Percentiles rank a stretch among this genome's conserved stretches.
Evolutionary conservation across 1,140 invertebrate genomes (phyloP).

Genomic region (Bombus terrestris): DNA sequence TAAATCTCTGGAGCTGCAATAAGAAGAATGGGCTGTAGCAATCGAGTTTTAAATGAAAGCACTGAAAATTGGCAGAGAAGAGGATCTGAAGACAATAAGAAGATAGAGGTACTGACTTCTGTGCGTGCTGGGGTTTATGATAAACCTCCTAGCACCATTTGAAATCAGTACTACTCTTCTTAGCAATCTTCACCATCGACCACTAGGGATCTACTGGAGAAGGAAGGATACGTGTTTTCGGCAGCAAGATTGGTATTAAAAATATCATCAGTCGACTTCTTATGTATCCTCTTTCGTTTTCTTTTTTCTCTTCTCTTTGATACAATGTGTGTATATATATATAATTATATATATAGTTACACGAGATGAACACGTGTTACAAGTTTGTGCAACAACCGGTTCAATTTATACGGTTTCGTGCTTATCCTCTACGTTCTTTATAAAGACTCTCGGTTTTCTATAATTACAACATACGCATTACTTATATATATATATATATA

Average conservation of each 20-base stretch:
- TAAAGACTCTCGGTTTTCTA: conserved; percentile 36
- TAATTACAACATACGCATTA: conserved; percentile 43
- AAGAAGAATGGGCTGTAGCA: background rate
- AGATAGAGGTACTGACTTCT: conserved; percentile 82
- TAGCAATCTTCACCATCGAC: conserved; percentile 63
- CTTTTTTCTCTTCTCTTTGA: conserved; percentile 7
- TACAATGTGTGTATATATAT: conserved; percentile 3
- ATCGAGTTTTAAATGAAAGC: background rate
- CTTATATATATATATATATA: conserved; percentile 22
- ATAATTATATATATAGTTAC: background rate
- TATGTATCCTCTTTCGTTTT: conserved; percentile 35
- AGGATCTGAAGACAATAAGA: conserved; percentile 66
- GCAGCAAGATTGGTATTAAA: conserved; percentile 9
- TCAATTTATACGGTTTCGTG: conserved; percentile 20
- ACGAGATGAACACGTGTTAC: conserved; percentile 27
- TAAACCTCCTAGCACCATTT: conserved; percentile 82
- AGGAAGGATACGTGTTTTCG: background rate
- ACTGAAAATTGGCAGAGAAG: background rate
- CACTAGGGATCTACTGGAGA: background rate
- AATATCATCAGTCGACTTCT: conserved; percentile 12
- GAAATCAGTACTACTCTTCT: conserved; percentile 83
- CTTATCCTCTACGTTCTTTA: conserved; percentile 4
- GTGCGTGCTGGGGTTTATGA: conserved; percentile 81
- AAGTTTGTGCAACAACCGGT: conserved; percentile 40
- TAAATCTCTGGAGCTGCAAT: background rate